Evolutionary conservation across 2,113 vertebrate genomes (phyloP), one percentile per base, ranked within the genome.

Genomic region (Ginglymostoma cirratum): DNA sequence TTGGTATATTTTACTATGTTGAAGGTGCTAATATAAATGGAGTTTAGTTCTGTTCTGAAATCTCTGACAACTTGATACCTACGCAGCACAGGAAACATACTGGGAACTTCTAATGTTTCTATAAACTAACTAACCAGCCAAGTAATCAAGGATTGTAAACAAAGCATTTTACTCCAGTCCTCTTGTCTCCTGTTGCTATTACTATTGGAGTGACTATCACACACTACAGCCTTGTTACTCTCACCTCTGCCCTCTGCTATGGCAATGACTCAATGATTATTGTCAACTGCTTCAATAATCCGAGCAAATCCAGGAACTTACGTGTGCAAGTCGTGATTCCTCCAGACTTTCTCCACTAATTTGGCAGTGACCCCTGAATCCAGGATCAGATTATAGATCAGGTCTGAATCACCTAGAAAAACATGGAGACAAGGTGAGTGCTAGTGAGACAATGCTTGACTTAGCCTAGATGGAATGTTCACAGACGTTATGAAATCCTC

Each of bases 371-470:
- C 99, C 96, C 99, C 99, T 0, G 99, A 99, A 97, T 99, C 99
- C 98, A 99, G 97, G 95, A 99, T 99, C 96, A 99, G 97, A 97
- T 99, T 99, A 96, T 99, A 99, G 70, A 99, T 98, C 66, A 99
- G 98, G 96, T 99, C 98, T 96, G 98, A 99, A 97, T 99, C 98
- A 70, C 99, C 99, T 95, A 27, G 1, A 72, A 23, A 94, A 94
- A 72, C 69, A 95, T 17, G 38, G 69, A 95, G 94, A 93, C 17
- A 65, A 93, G 89, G 94, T 8, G 67, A 95, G 8, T 72, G 94
- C 69, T 52, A 34, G 27, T 52, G 10, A 34, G 67, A 52, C 14
- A 15, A 52, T 72, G 14, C 42, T 95, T 42, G 66, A 14, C 69
- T 72, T 34, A 27, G 45, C 45, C 45, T 45, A 48, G 12, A 42